Evolutionary conservation across 2,797 vertebrate species (phyloP).

Genomic region (Catostomus latipinnis): DNA sequence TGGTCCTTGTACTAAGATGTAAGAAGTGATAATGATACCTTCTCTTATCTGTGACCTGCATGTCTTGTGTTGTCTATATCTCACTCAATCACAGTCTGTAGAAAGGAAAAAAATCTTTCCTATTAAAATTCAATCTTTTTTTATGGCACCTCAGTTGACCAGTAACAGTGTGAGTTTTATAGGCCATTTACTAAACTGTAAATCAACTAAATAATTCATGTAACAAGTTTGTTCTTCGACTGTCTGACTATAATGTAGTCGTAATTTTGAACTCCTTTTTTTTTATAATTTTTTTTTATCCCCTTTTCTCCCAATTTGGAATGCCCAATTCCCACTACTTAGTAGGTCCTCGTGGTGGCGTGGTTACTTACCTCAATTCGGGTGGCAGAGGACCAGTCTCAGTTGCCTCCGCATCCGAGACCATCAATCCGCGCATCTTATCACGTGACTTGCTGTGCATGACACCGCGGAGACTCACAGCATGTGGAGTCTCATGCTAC

Average conservation of each 20-base stretch:
- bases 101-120: slow-evolving; percentile 5
- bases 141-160: not conserved
- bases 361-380: too few species aligned
- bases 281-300: too few species aligned
- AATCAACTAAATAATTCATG: not conserved
- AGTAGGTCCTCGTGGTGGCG: too few species aligned
- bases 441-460: too few species aligned
- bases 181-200: not conserved
- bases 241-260: not conserved
- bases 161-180: slow-evolving; percentile 1
- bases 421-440: too few species aligned
- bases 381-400: too few species aligned
- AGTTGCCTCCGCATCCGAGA: too few species aligned
- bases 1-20: slow-evolving; percentile 30
- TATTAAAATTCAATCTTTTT: not conserved
- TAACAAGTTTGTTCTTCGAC: not conserved
- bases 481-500: too few species aligned
- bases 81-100: slow-evolving; percentile 20
- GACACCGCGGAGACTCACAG: too few species aligned
- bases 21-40: slow-evolving; percentile 18
- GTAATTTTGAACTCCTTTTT: not conserved
- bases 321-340: too few species aligned
- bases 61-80: slow-evolving; percentile 24
- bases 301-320: too few species aligned
- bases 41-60: slow-evolving; percentile 13